These are phyloP conservation scores for Pygoscelis antarcticus DNA, from an alignment of 2,113 vertebrate species.

Conservation along the genomic window DNA sequence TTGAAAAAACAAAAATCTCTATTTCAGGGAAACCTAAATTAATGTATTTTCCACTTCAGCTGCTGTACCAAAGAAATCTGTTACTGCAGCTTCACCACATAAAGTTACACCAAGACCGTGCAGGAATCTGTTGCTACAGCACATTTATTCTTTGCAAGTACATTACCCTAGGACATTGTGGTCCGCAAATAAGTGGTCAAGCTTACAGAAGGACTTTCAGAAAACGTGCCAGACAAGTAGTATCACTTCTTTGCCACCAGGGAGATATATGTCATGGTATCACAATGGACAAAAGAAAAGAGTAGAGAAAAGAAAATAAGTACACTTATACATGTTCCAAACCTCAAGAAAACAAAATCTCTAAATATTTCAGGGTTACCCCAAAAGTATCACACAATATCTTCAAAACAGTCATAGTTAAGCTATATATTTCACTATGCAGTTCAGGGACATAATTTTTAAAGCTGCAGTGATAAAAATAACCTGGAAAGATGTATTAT, in stretches of 20 bases:
- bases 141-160: not conserved
- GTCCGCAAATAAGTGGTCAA: not conserved
- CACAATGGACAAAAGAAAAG: not conserved
- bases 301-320: not conserved
- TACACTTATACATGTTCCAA: not conserved
- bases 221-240: not conserved
- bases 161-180: not conserved
- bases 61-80: not conserved
- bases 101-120: not conserved
- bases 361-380: not conserved
- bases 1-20: not conserved
- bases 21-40: not conserved
- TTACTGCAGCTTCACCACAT: not conserved
- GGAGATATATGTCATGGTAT: not conserved
- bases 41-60: not conserved
- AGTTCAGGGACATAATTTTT: not conserved
- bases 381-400: not conserved
- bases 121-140: not conserved
- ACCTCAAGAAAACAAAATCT: not conserved
- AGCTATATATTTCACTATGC: not conserved
- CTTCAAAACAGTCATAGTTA: not conserved
- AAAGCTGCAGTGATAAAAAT: not conserved
- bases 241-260: not conserved
- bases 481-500: not conserved
- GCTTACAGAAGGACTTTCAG: not conserved